Base-by-base conservation (phyloP, 2,113 vertebrate species). In the Herpailurus yagouaroundi region DNA sequence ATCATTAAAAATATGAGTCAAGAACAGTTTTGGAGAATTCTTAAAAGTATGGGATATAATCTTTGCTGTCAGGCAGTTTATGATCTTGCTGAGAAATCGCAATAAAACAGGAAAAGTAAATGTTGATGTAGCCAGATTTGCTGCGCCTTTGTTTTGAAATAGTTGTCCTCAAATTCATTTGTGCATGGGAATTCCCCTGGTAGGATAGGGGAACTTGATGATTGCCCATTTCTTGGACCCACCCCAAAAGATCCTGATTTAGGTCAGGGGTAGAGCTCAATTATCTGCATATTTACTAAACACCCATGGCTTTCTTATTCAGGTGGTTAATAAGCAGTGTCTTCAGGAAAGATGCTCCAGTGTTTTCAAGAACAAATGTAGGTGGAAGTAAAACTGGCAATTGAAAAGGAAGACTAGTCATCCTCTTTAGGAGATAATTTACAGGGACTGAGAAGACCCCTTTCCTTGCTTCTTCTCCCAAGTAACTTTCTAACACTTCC, bases 41-140 rank as follows among this genome's bases (percentile, higher is more conserved):
- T 91, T 91, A 16, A 76, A 95, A 83, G 41, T 68, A 66, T 69
- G 33, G 45, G 29, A 64, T 66, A 23, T 3, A 13, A 5, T 80
- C 12, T 90, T 94, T 90, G 23, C 29, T 88, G 21, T 63, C 4
- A 33, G 84, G 33, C 13, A 74, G 18, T 57, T 83, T 91, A 27
- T 77, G 91, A n/a, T 55, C 23, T 96, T 87, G 6, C 52, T 97
- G 63, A 45, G 60, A 95, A 92, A 73, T 2, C 92, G 21, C 18
- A 69, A 36, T 25, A 52, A 88, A 94, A 90, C 19, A 93, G 36
- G 48, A 87, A 92, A 91, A 80, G 33, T 82, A 66, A 91, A 66
- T 86, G 60, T 57, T 66, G 36, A 21, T 63, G 3, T 25, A 68
- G 48, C 11, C 50, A 50, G 60, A 64, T 94, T 71, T 83, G 12